Percentiles rank a stretch among this genome's conserved stretches.
Evolutionary conservation across 2,797 vertebrate genomes (phyloP).

Genomic region (Neomorphus geoffroyi): DNA sequence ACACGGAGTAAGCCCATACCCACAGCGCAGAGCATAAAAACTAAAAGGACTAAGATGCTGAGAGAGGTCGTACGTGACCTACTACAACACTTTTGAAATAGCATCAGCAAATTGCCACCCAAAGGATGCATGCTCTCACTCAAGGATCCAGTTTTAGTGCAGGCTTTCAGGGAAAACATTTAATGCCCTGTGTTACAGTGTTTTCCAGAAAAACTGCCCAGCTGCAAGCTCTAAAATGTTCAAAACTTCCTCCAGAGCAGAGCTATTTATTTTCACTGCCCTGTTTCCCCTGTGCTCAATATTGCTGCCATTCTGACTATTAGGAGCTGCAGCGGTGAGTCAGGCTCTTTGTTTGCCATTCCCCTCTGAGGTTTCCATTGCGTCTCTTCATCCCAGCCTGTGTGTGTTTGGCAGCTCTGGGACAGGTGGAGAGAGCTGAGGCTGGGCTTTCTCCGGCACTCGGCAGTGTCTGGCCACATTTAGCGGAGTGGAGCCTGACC

Average conservation of each 20-base stretch:
- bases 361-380: background rate
- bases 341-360: background rate
- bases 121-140: constrained; percentile 8
- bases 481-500: background rate
- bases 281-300: background rate
- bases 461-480: fast-evolving
- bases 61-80: background rate
- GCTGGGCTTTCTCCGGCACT: background rate
- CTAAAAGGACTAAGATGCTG: background rate
- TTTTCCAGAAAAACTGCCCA: constrained; percentile 21
- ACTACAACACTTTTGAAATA: constrained; percentile 10
- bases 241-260: background rate
- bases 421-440: background rate
- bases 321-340: background rate
- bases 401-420: background rate
- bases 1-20: background rate
- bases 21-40: background rate
- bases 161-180: constrained; percentile 25
- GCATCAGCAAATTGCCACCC: background rate
- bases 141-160: background rate
- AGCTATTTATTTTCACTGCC: background rate
- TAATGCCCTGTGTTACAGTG: constrained; percentile 8
- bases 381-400: fast-evolving
- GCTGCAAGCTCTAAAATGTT: constrained; percentile 35
- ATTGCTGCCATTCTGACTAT: background rate